phyloP scores from a whole-genome alignment of 2,888 invertebrate species.

The Antitype chi region DNA sequence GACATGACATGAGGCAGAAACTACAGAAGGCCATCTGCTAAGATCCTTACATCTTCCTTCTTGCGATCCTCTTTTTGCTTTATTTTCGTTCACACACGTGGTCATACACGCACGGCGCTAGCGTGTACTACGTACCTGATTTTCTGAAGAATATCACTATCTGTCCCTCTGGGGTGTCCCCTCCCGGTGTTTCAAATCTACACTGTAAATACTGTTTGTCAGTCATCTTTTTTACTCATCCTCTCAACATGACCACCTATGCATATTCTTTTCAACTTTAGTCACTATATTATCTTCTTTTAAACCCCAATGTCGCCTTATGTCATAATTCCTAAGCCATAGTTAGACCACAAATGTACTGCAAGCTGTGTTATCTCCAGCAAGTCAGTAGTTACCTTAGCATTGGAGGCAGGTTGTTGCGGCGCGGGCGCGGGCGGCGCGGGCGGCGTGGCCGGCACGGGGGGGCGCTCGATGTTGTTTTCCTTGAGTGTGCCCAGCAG shows the following conservation, averaged over 20 bases:
- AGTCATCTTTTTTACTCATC: background rate
- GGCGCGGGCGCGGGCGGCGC: conserved; percentile 79
- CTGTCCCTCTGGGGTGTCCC: no score
- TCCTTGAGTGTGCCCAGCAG: conserved; percentile 89
- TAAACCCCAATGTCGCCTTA: background rate
- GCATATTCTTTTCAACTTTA: background rate
- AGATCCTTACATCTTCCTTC: no score
- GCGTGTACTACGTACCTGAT: no score
- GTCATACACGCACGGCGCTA: no score
- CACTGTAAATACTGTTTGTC: no score
- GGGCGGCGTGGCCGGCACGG: conserved; percentile 85
- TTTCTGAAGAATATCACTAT: no score
- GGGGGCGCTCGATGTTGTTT: conserved; percentile 90
- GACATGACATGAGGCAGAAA: no score
- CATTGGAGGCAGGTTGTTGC: conserved; percentile 72
- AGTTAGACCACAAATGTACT: background rate
- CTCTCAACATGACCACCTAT: background rate
- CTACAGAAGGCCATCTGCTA: no score
- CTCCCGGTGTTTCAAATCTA: no score
- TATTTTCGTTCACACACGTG: no score
- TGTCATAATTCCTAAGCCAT: background rate
- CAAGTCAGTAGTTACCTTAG: conserved; percentile 73
- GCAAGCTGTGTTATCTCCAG: background rate
- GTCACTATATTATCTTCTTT: background rate
- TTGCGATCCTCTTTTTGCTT: no score